A percentile compares a stretch with the other conserved stretches of the same genome.
phyloP scores from a whole-genome alignment of 2,888 invertebrate species.

The Drosophila mercatorum region DNA sequence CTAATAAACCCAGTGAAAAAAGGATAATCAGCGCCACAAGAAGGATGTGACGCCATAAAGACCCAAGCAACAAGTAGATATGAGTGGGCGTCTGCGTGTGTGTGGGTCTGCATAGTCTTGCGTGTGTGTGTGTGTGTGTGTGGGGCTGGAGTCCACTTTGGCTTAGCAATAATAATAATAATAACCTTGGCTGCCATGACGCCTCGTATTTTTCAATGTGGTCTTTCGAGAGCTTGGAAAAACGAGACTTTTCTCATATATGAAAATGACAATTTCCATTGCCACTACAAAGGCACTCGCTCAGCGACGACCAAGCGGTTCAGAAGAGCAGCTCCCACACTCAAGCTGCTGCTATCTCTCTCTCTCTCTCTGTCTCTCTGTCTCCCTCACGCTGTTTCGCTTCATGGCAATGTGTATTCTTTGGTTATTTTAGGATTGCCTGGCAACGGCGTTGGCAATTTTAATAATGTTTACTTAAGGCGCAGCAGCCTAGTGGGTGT shows the following conservation, averaged over 20 bases:
- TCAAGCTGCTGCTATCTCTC: not conserved
- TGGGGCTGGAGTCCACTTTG: slow-evolving; percentile 59
- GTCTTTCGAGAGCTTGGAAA: slow-evolving; percentile 42
- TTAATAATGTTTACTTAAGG: slow-evolving; percentile 80
- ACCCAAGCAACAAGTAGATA: slow-evolving; percentile 64
- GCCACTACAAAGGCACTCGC: slow-evolving; percentile 60
- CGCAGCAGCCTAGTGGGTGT: slow-evolving; percentile 51
- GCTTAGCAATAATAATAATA: slow-evolving; percentile 77
- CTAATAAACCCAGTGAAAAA: slow-evolving; percentile 74
- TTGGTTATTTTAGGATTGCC: slow-evolving; percentile 75
- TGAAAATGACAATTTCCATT: slow-evolving; percentile 77
- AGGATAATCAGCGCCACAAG: slow-evolving; percentile 71
- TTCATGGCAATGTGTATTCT: slow-evolving; percentile 37
- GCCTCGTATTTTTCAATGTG: slow-evolving; percentile 66
- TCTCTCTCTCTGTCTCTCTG: not conserved
- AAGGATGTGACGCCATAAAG: slow-evolving; percentile 40
- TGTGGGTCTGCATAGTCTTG: slow-evolving; percentile 11
- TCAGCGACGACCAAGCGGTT: slow-evolving; percentile 14
- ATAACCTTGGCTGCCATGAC: slow-evolving; percentile 74
- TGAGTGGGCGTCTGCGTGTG: slow-evolving; percentile 14
- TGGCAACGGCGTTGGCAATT: slow-evolving; percentile 73
- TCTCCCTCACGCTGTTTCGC: not conserved
- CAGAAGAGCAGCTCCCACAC: slow-evolving; percentile 22
- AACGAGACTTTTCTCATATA: slow-evolving; percentile 60
- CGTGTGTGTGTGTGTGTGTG: slow-evolving; percentile 8